Conservation (phyloP, 2,113 vertebrate genomes). For the Maccullochella peelii region DNA sequence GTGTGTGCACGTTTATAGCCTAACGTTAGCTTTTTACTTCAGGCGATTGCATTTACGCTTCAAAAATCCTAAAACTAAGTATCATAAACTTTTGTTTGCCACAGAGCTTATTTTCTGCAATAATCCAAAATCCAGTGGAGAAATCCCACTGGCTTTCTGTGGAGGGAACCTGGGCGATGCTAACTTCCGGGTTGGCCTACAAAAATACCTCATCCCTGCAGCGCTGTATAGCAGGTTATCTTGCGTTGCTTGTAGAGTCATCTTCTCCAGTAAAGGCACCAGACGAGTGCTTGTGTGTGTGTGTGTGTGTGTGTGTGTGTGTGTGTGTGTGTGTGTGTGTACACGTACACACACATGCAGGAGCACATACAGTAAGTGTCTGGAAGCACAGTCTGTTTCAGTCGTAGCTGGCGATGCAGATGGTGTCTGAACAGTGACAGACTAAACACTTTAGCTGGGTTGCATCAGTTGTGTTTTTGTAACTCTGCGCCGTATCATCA, state of each 20-base stretch:
- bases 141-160: too few relatives aligned
- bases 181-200: too few relatives aligned
- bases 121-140: too few relatives aligned
- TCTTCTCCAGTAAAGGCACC: not conserved
- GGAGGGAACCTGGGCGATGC: too few relatives aligned
- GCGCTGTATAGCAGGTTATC: not conserved
- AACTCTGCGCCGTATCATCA: conserved; percentile 58
- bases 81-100: too few relatives aligned
- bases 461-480: conserved; percentile 70
- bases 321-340: not conserved
- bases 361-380: not conserved
- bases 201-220: too few relatives aligned
- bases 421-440: conserved; percentile 39
- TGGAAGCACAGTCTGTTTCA: not conserved
- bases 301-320: too few relatives aligned
- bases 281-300: not conserved
- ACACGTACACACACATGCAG: not conserved
- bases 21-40: too few relatives aligned
- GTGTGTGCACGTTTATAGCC: too few relatives aligned
- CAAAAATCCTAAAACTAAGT: too few relatives aligned
- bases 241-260: not conserved
- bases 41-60: too few relatives aligned
- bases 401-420: conserved; percentile 13
- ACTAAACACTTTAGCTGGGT: conserved; percentile 74
- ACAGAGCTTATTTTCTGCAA: too few relatives aligned